Conservation (phyloP, 2,113 vertebrate species). For the Murina feae region DNA sequence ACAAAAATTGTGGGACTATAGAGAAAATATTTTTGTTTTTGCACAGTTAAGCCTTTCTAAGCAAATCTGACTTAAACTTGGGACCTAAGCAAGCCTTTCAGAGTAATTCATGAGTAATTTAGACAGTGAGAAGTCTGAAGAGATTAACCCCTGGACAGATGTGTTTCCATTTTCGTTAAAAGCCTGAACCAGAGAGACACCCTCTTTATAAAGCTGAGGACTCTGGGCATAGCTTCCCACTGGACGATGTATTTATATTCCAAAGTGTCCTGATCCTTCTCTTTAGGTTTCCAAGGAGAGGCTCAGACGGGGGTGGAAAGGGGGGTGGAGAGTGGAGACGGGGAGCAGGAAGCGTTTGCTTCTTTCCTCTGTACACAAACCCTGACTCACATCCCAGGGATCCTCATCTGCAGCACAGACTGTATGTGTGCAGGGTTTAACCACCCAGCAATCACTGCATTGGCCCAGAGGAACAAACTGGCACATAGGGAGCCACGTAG, state of each 20-base stretch:
- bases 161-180: not conserved
- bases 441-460: not conserved
- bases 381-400: not conserved
- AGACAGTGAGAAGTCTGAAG: not conserved
- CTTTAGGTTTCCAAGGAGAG: not conserved
- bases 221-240: not conserved
- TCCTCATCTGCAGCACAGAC: not conserved
- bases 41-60: not conserved
- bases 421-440: not conserved
- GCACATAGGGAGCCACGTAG: not conserved
- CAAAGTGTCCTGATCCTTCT: not conserved
- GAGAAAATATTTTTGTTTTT: conserved; percentile 10
- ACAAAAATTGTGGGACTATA: not conserved
- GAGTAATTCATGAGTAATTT: not conserved
- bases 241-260: not conserved
- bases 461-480: not conserved
- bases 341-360: not conserved
- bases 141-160: not conserved
- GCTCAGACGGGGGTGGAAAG: not conserved
- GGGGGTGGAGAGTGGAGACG: not conserved
- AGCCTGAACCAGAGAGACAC: not conserved
- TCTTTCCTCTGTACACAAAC: not conserved
- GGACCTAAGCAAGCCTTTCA: not conserved
- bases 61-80: not conserved
- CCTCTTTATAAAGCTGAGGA: not conserved